Base-by-base conservation (phyloP, 2,797 vertebrate genomes). In the Adelosebastes latens region DNA sequence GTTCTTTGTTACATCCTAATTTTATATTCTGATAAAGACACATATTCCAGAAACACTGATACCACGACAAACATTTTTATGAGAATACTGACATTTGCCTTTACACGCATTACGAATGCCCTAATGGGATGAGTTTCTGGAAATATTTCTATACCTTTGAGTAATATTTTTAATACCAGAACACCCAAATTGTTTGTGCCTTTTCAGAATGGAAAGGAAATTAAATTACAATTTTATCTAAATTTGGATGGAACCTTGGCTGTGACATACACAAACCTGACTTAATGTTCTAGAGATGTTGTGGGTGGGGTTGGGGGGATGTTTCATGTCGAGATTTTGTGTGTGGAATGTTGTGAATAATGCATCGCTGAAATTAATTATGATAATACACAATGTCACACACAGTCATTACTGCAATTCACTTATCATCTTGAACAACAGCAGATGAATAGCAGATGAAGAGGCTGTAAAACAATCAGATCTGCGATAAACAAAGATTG, bases 271-370 rank as follows among this genome's bases (percentile, higher is more conserved):
- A 39, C 11, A 66, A 52, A 31, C 13, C 18, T 20, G n/a, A 55
- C 20, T 32, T 12, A 1, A 13, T 65, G 55, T n/a, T 31, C 6
- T 1, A 14, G 10, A 29, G 55, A 16, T 29, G 16, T 18, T 25
- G 18, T 4, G 13, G 7, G 9, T n/a, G 25, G n/a, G 24, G 53
- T 18, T 13, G 20, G 3, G 13, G 4, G 14, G 5, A 13, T 14
- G 29, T 16, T 62, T 74, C 25, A 42, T 64, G 29, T 27, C 0
- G 9, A 53, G 32, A 70, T n/a, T 55, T 27, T 22, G 13, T 16
- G 9, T 52, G 64, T 27, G 55, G 32, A 80, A 72, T 72, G 31
- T 72, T 32, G 78, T 80, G 79, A 84, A 84, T 83, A 85, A 81
- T 67, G 12, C 46, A 66, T 77, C 1, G 0, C 9, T 72, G 4